A percentile compares a stretch with the other conserved stretches of the same genome.
These are phyloP conservation scores for Neodiprion fabricii DNA, from an alignment of 1,140 invertebrate species.

Conservation along the genomic window DNA sequence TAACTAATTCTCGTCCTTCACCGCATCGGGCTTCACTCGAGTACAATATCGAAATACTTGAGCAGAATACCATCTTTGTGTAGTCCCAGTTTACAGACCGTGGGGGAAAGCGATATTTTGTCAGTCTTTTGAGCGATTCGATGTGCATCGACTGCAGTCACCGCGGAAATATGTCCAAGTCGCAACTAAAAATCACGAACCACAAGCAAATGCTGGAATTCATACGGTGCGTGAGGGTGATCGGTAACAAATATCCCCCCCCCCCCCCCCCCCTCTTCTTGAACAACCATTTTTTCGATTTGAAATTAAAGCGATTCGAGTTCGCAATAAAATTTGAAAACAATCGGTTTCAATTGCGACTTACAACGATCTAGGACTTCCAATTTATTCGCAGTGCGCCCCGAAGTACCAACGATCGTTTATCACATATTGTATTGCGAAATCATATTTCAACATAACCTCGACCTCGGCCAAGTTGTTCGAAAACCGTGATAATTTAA, in stretches of 20 bases:
- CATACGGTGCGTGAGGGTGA: conserved; percentile 11
- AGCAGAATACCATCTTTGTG: conserved; percentile 34
- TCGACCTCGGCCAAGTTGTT: too few relatives aligned
- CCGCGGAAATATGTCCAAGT: conserved; percentile 9
- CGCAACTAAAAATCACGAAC: not conserved
- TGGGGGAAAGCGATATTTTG: conserved; percentile 40
- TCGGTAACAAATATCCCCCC: conserved; percentile 18
- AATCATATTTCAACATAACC: too few relatives aligned
- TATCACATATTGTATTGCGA: too few relatives aligned
- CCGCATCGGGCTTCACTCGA: conserved; percentile 38
- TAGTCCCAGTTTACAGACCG: conserved; percentile 41
- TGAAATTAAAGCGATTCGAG: not conserved
- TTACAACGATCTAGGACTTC: too few relatives aligned
- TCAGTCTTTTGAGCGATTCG: conserved; percentile 46
- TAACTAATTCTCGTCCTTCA: conserved; percentile 37
- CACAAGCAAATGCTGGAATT: not conserved
- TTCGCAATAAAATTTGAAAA: not conserved
- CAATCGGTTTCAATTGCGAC: not conserved
- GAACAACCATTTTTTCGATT: not conserved
- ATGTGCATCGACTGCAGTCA: conserved; percentile 39
- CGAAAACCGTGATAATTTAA: too few relatives aligned
- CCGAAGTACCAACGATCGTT: too few relatives aligned
- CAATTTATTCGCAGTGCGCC: too few relatives aligned
- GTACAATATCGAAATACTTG: conserved; percentile 36
- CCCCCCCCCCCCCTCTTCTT: not conserved